These are phyloP conservation scores for Tolypeutes matacus DNA, from an alignment of 2,797 vertebrate genomes.

Conservation along the genomic window DNA sequence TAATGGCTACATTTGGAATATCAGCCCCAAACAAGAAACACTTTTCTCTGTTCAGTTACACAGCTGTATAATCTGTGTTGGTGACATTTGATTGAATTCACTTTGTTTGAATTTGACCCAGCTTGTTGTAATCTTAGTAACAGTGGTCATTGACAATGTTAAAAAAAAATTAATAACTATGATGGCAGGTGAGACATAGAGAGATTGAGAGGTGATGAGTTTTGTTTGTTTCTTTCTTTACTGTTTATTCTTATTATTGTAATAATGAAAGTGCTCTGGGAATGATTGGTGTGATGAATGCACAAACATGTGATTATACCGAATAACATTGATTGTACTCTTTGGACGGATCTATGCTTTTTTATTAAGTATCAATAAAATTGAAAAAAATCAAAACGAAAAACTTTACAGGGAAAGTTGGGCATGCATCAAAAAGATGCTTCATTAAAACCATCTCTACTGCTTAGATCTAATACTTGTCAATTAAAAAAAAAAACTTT, in stretches of 20 bases:
- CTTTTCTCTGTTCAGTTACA: slow-evolving; percentile 47
- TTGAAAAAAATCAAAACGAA: neutral
- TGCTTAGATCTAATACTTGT: neutral
- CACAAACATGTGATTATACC: too few relatives aligned
- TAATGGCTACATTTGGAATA: slow-evolving; percentile 22
- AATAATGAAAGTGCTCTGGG: too few relatives aligned
- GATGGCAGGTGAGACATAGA: too few relatives aligned
- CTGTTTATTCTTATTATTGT: too few relatives aligned
- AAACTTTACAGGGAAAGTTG: neutral
- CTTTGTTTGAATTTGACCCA: slow-evolving; percentile 57
- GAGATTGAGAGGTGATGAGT: too few relatives aligned
- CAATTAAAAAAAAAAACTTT: neutral
- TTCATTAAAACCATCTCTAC: neutral
- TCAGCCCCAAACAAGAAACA: neutral
- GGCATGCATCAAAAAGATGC: neutral
- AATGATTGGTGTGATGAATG: too few relatives aligned
- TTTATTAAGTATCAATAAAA: too few relatives aligned
- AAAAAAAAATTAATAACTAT: neutral
- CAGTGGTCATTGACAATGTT: neutral
- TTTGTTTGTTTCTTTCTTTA: too few relatives aligned
- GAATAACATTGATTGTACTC: too few relatives aligned
- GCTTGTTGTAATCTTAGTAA: slow-evolving; percentile 38
- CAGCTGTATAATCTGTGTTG: neutral
- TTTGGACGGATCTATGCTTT: too few relatives aligned
- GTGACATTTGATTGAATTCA: slow-evolving; percentile 54